Conservation (phyloP, 2,113 vertebrate genomes). For the Suricata suricatta region DNA sequence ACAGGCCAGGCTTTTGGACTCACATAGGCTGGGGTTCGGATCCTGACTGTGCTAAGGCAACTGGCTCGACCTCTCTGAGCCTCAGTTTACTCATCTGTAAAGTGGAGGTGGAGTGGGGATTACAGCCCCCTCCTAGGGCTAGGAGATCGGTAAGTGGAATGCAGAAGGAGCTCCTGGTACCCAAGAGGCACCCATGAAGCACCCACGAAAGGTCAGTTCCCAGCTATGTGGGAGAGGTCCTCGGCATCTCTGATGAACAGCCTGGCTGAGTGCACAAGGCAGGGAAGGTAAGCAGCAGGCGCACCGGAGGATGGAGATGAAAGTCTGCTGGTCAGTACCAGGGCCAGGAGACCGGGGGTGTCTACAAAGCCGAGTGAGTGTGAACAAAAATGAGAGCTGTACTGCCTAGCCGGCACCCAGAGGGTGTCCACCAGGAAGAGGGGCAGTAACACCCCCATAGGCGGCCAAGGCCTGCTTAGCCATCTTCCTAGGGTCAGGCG, state of each 20-base stretch:
- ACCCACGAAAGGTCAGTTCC: background rate
- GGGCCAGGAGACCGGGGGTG: background rate
- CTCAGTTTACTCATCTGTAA: background rate
- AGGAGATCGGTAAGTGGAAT: background rate
- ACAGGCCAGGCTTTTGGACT: background rate
- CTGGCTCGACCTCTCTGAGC: background rate
- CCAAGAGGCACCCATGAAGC: too few species aligned
- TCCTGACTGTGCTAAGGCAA: background rate
- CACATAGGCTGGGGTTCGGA: background rate
- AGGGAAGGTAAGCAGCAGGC: background rate
- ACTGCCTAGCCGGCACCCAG: background rate
- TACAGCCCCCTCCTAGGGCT: fast-evolving
- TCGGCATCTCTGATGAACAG: background rate
- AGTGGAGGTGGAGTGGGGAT: background rate
- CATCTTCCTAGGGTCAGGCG: background rate
- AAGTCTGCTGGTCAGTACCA: background rate
- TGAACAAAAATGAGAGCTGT: background rate
- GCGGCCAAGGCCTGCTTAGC: background rate
- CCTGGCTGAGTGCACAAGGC: background rate
- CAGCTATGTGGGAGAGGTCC: background rate
- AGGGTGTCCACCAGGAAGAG: background rate
- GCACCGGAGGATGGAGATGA: fast-evolving
- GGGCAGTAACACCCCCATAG: background rate
- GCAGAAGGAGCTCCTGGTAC: background rate
- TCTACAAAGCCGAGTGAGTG: background rate